Base-by-base conservation (phyloP, 2,888 invertebrate genomes). In the Schizotus pectinicornis region DNA sequence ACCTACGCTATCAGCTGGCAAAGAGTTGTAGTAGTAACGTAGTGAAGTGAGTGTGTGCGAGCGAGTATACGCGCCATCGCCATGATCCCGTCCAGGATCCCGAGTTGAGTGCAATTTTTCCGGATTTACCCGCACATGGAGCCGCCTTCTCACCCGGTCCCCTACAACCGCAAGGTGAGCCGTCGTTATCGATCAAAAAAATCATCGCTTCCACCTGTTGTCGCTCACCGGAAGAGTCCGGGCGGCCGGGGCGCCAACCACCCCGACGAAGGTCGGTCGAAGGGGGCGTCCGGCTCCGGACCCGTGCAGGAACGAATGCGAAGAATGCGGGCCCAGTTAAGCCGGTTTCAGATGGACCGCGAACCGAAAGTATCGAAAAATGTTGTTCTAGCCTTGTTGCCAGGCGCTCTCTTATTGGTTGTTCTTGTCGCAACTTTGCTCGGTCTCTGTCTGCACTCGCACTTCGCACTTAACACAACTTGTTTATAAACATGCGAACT, bases 281-380 rank as follows among this genome's bases (percentile, higher is more conserved):
- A 59, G 62, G 57, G 60, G 61, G 54, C 52, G 53, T 55, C 56
- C 49, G 51, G 22, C 30, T 38, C 45, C 46, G 38, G 56, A 59
- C 51, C 39, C 49, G 50, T 53, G 56, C 56, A 59, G 59, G 59
- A 59, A 50, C 53, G 50, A 49, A 52, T 50, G 38, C 37, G 42
- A 62, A 62, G 71, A 70, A 72, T 71, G 69, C 70, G 67, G 68
- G 63, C 63, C 65, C 64, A 65, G 66, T 50, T 61, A 59, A 73
- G 74, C 75, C 72, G 74, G 75, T 75, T 75, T 71, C 46, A 56
- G 43, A 42, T 31, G 54, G 57, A 60, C 55, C 61, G 57, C 53
- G 59, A 50, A 68, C 70, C 68, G 68, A 74, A 75, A 73, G 70
- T 71, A 73, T 72, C 74, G 71, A 74, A 74, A 74, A 73, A 69